phyloP scores from a whole-genome alignment of 1,140 invertebrate species.

The Hydropsyche tenuis region DNA sequence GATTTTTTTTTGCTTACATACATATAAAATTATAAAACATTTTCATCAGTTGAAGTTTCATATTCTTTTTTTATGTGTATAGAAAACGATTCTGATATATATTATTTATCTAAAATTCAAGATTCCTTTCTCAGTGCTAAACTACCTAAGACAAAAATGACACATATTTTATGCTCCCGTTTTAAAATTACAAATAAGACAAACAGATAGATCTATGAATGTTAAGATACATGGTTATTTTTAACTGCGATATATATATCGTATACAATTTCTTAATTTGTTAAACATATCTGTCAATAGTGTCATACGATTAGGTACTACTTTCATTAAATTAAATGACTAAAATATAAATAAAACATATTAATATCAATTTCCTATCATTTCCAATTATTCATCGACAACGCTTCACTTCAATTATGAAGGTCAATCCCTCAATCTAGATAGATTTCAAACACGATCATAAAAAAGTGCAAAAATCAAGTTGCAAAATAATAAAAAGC shows the following conservation, averaged over 20 bases:
- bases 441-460: neutral
- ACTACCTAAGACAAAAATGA: too few species aligned
- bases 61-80: conserved; percentile 7
- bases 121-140: neutral
- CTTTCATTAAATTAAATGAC: too few species aligned
- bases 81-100: neutral
- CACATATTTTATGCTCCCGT: too few species aligned
- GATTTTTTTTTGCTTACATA: neutral
- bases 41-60: neutral
- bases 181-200: too few species aligned
- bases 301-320: too few species aligned
- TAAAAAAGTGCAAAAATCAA: too few species aligned
- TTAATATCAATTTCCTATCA: too few species aligned
- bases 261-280: neutral
- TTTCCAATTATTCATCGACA: too few species aligned
- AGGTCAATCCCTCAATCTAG: neutral
- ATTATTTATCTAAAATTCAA: neutral
- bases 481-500: too few species aligned
- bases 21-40: conserved; percentile 37
- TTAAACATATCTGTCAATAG: neutral
- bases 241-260: neutral
- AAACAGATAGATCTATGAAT: neutral
- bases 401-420: too few species aligned
- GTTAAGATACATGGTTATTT: neutral
- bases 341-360: too few species aligned